Evolutionary conservation across 2,113 vertebrate genomes (phyloP), one percentile per base, ranked within the genome.

Genomic region (Chascanopsetta lugubris): DNA sequence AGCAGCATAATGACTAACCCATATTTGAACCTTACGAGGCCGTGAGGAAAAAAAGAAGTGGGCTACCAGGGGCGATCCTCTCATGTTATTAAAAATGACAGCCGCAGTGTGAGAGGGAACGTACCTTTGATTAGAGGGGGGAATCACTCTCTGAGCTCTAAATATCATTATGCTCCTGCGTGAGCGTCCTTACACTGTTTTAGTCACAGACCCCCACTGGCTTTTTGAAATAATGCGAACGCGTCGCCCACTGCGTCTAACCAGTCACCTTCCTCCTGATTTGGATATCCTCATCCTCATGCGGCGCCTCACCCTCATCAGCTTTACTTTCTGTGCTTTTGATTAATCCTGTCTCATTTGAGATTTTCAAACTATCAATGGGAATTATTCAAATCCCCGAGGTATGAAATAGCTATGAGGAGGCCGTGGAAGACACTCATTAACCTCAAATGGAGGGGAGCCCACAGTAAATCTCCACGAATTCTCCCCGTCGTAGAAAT

Each of bases 301-400:
- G 53, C 24, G 29, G 67, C 2, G 29, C 78, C 64, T 81, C 80
- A 82, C 68, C 82, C 77, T 85, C 85, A 80, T 75, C 84, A 75
- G 72, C 80, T 84, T 76, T 77, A 75, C 75, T 87, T 82, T 80
- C 75, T 77, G 53, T 72, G 71, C 76, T 85, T 86, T 86, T 89
- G 82, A 91, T 90, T 89, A 88, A 89, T 84, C 85, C 88, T 61
- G 79, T 83, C 82, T 88, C 84, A 85, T 89, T 88, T 80, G 81
- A 89, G 84, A 88, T 83, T 91, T 87, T 69, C 47, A 87, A 85
- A 88, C 87, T 89, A 90, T 90, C 88, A 90, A 89, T 89, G 81
- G 88, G 89, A 89, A 89, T 91, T 91, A 91, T 91, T 88, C 81
- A 91, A 88, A 90, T 88, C 89, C 86, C 86, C 2, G 77, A 87